Conservation (phyloP, 1,140 invertebrate species). For the Eriosoma lanigerum region DNA sequence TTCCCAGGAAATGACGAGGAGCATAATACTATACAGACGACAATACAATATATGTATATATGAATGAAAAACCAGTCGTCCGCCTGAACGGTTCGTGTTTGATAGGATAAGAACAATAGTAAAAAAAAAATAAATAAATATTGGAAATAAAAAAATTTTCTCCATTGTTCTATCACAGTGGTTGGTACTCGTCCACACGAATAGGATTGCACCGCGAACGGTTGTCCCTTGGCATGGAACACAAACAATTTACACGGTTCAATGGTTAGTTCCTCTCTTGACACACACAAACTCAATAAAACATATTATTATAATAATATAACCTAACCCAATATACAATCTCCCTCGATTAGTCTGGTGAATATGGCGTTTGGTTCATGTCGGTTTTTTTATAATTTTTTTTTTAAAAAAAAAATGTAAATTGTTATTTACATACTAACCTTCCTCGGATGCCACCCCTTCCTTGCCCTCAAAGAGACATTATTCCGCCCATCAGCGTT, state of each 20-base stretch:
- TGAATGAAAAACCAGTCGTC: conserved; percentile 2
- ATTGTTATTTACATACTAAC: not conserved
- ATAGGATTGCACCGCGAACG: not conserved
- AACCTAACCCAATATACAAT: not conserved
- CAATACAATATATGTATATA: not conserved
- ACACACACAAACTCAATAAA: not conserved
- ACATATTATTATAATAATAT: not conserved
- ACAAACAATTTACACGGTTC: conserved; percentile 48
- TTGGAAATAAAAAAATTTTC: not conserved
- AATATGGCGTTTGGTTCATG: conserved; percentile 26
- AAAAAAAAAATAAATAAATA: conserved; percentile 1
- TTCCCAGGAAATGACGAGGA: conserved; percentile 13
- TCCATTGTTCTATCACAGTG: conserved; percentile 25
- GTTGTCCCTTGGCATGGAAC: conserved; percentile 48
- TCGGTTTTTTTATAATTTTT: not conserved
- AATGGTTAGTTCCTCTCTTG: conserved; percentile 21
- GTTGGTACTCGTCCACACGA: not conserved
- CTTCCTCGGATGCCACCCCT: not conserved
- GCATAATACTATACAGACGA: not conserved
- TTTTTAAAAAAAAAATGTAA: conserved; percentile 23
- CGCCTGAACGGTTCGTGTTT: conserved; percentile 10
- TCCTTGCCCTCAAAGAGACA: too few species aligned
- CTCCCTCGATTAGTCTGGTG: conserved; percentile 28
- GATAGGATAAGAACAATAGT: conserved; percentile 29
- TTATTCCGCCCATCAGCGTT: conserved; percentile 14